A percentile compares a stretch with the other conserved stretches of the same genome.
Conservation (phyloP, 2,888 invertebrate genomes). For the Melikaiella ostensackeni region DNA sequence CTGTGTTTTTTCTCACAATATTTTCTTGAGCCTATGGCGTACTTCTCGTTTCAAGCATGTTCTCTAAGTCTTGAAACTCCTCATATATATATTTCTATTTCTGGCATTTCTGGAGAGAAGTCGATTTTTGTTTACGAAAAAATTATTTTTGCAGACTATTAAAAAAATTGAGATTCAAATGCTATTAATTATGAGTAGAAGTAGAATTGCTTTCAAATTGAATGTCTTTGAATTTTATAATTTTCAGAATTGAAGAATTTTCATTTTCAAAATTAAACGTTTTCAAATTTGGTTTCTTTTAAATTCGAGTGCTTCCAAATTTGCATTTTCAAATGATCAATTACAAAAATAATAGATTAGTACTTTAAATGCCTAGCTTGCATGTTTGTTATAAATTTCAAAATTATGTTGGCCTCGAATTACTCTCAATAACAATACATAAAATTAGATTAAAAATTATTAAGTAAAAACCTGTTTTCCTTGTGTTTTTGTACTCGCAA, state of each 20-base stretch:
- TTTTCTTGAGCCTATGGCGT: background rate
- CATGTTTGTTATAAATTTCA: background rate
- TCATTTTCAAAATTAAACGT: background rate
- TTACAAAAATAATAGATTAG: background rate
- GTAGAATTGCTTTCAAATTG: background rate
- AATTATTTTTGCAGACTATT: background rate
- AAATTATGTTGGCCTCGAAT: too few relatives aligned
- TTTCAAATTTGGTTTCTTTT: too few relatives aligned
- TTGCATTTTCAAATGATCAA: too few relatives aligned
- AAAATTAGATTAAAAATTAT: background rate
- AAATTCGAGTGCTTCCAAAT: too few relatives aligned
- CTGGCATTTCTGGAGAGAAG: background rate
- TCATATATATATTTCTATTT: background rate
- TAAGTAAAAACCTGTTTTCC: conserved; percentile 1
- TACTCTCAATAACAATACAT: too few relatives aligned
- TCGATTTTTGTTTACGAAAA: background rate
- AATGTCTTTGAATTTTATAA: background rate
- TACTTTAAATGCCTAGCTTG: background rate
- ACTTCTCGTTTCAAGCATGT: conserved; percentile 9
- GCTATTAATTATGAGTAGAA: background rate
- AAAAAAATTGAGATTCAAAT: background rate
- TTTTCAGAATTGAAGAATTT: background rate
- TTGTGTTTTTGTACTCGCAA: background rate
- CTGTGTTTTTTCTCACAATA: background rate
- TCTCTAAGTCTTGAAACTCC: background rate